Evolutionary conservation across 2,888 invertebrate species (phyloP).

Genomic region (Tuta absoluta): DNA sequence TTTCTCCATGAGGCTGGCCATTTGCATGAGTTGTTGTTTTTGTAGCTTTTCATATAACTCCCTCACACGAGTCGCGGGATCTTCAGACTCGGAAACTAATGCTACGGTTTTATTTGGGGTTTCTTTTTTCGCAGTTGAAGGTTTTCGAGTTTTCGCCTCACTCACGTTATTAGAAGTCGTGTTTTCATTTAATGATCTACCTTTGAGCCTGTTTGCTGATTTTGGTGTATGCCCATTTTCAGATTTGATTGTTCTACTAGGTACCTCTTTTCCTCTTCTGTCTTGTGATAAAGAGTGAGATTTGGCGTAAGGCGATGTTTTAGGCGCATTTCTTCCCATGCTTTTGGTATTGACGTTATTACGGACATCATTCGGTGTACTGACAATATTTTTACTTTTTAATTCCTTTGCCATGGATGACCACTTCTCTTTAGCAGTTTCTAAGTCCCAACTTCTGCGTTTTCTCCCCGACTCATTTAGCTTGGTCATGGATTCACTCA

Average conservation of each 20-base stretch:
- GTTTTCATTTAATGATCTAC: background rate
- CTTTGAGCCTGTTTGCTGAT: too few relatives aligned
- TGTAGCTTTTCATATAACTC: conserved; percentile 80
- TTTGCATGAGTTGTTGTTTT: conserved; percentile 83
- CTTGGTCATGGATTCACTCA: conserved; percentile 74
- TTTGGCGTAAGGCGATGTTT: background rate
- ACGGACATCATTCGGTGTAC: background rate
- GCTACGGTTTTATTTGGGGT: conserved; percentile 23
- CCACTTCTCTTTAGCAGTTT: conserved; percentile 76
- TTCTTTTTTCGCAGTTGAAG: conserved; percentile 35
- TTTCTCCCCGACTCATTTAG: conserved; percentile 53
- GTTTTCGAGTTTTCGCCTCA: conserved; percentile 38
- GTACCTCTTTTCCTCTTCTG: background rate
- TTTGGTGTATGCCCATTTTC: background rate
- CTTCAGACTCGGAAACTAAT: conserved; percentile 51
- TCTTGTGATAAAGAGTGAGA: conserved; percentile 11
- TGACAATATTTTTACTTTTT: conserved; percentile 44
- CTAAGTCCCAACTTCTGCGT: conserved; percentile 73
- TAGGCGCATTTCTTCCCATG: background rate
- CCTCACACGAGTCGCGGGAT: conserved; percentile 63
- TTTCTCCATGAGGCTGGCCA: conserved; percentile 82
- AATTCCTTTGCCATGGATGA: conserved; percentile 74
- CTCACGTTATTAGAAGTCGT: background rate
- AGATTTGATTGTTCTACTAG: background rate
- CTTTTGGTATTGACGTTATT: background rate